A percentile compares a stretch with the other conserved stretches of the same genome.
phyloP scores from a whole-genome alignment of 2,888 invertebrate species.

The Ornithoptera alexandrae region DNA sequence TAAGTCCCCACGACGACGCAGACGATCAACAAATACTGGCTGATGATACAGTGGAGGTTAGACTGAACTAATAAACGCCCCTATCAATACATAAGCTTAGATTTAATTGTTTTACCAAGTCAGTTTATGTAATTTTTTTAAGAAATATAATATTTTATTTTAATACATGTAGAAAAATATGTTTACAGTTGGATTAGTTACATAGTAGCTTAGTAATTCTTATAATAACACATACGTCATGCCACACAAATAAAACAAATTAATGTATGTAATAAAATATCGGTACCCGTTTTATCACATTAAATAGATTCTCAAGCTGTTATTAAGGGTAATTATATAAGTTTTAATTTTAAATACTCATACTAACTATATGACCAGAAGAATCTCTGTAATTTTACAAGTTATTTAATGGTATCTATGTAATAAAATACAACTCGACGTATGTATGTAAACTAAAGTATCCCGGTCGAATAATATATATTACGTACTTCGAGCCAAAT shows the following conservation, averaged over 20 bases:
- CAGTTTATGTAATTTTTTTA: conserved; percentile 1
- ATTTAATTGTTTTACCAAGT: conserved; percentile 1
- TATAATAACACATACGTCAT: not conserved
- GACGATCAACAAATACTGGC: conserved; percentile 63
- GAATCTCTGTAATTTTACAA: conserved; percentile 12
- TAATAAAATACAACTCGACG: not conserved
- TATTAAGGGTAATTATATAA: not conserved
- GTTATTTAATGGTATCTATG: not conserved
- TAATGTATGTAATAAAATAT: no score
- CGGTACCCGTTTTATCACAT: no score
- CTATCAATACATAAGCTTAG: not conserved
- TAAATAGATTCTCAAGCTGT: not conserved
- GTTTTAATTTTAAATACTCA: conserved; percentile 31
- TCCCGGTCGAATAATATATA: not conserved
- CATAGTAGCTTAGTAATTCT: not conserved
- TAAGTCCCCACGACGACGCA: conserved; percentile 66
- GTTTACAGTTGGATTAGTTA: not conserved
- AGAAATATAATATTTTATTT: not conserved
- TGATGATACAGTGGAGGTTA: conserved; percentile 71
- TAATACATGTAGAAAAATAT: not conserved
- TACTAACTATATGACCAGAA: conserved; percentile 9
- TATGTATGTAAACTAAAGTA: not conserved
- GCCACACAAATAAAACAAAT: no score
- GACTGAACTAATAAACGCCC: conserved; percentile 52
- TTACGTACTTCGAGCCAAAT: not conserved